Conservation (phyloP, 2,797 vertebrate genomes). For the Anguilla marmorata region DNA sequence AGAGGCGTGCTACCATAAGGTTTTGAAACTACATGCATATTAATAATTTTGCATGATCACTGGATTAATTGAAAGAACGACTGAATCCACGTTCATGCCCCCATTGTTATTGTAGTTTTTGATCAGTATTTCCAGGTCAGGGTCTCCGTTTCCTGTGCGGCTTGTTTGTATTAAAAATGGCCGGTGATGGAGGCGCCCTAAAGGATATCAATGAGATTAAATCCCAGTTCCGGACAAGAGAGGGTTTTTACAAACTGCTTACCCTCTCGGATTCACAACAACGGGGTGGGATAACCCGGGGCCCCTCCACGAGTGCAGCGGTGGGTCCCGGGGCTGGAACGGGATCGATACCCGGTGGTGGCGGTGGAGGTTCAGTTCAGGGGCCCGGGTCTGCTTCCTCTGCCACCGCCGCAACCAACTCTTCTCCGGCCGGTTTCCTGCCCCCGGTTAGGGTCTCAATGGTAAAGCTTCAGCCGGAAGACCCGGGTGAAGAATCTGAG, state of each 20-base stretch:
- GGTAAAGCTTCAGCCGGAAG: slow-evolving; percentile 84
- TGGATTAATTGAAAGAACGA: neutral
- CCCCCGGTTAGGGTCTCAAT: slow-evolving; percentile 85
- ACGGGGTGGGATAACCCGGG: slow-evolving; percentile 74
- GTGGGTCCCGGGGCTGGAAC: slow-evolving; percentile 67
- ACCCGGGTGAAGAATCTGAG: slow-evolving; percentile 81
- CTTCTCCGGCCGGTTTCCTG: slow-evolving; percentile 76
- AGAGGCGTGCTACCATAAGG: neutral
- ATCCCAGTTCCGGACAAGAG: slow-evolving; percentile 89
- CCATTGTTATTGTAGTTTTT: slow-evolving; percentile 52
- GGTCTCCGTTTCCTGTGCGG: slow-evolving; percentile 72
- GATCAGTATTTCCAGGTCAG: slow-evolving; percentile 73
- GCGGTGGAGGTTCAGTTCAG: slow-evolving; percentile 71
- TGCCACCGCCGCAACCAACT: slow-evolving; percentile 67
- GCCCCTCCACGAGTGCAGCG: slow-evolving; percentile 65
- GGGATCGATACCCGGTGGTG: slow-evolving; percentile 69
- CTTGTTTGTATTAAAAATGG: slow-evolving; percentile 77
- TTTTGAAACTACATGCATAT: neutral
- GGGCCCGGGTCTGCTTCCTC: slow-evolving; percentile 73
- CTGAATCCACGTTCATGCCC: slow-evolving; percentile 36
- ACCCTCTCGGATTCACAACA: slow-evolving; percentile 85
- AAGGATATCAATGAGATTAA: slow-evolving; percentile 88
- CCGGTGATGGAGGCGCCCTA: slow-evolving; percentile 81
- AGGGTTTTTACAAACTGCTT: slow-evolving; percentile 90
- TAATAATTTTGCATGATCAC: neutral